Evolutionary conservation across 2,113 vertebrate species (phyloP).

Genomic region (Dicerorhinus sumatrensis): DNA sequence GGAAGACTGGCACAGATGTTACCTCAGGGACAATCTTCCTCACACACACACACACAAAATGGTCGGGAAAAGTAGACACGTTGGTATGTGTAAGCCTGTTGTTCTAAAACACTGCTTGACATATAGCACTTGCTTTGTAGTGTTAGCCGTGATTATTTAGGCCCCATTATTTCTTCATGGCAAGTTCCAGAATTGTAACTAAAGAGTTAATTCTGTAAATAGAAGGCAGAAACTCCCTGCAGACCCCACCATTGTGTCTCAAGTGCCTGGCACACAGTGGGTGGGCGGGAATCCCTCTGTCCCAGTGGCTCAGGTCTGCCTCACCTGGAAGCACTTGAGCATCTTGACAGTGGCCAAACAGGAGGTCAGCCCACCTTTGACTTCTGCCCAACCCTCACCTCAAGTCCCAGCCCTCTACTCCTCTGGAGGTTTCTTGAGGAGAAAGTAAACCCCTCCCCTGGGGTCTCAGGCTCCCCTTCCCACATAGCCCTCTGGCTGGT

Average conservation of each 20-base stretch:
- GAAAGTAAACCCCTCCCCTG: not conserved
- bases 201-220: not conserved
- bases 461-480: not conserved
- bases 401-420: not conserved
- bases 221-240: not conserved
- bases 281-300: not conserved
- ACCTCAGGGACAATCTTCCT: too few species aligned
- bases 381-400: not conserved
- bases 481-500: fast-evolving
- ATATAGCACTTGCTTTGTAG: not conserved
- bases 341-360: not conserved
- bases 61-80: not conserved
- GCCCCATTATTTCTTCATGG: not conserved
- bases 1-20: too few species aligned
- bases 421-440: not conserved
- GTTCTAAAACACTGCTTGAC: not conserved
- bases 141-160: not conserved
- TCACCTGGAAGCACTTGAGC: not conserved
- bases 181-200: not conserved
- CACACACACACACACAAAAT: too few species aligned
- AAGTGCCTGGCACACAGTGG: not conserved
- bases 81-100: not conserved
- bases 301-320: not conserved
- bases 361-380: not conserved
- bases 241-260: not conserved